A percentile compares a stretch with the other conserved stretches of the same genome.
Evolutionary conservation across 1,140 invertebrate genomes (phyloP).

Genomic region (Macrosteles quadrilineatus): DNA sequence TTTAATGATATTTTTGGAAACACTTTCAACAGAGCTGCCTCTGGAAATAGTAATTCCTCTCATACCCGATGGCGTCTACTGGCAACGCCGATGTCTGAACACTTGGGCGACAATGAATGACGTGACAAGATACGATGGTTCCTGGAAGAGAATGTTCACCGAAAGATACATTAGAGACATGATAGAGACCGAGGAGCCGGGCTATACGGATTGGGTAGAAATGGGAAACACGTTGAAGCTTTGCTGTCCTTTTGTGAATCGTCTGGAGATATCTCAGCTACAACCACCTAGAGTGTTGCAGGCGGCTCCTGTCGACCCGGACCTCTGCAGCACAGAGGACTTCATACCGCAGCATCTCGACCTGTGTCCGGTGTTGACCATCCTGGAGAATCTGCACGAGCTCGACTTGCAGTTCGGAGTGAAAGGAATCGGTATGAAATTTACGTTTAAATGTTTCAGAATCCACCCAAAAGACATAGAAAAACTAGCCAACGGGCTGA

Average conservation of each 20-base stretch:
- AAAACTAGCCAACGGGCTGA: constrained; percentile 43
- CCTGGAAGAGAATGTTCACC: constrained; percentile 44
- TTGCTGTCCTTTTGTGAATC: constrained; percentile 43
- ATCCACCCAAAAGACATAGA: constrained; percentile 30
- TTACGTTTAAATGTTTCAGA: constrained; percentile 21
- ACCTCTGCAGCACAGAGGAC: constrained; percentile 4
- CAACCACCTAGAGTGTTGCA: constrained; percentile 42
- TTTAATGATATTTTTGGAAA: constrained; percentile 47
- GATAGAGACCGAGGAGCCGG: constrained; percentile 47
- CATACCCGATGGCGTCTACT: constrained; percentile 49
- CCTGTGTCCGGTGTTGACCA: constrained; percentile 5
- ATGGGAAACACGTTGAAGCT: constrained; percentile 45
- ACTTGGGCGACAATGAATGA: constrained; percentile 46
- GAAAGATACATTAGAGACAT: constrained; percentile 47
- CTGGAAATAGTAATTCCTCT: constrained; percentile 46
- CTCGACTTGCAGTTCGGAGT: constrained; percentile 26
- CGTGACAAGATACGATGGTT: constrained; percentile 42
- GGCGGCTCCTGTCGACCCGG: neutral
- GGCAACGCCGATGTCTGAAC: constrained; percentile 48
- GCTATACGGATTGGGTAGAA: constrained; percentile 47
- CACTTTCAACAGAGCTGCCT: constrained; percentile 48
- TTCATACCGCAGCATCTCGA: constrained; percentile 28
- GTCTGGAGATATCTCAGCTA: constrained; percentile 45
- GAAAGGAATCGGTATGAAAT: constrained; percentile 22
- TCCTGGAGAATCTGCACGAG: constrained; percentile 23